Percentiles rank a stretch among this genome's conserved stretches.
These are phyloP conservation scores for Lophius americanus DNA, from an alignment of 2,797 vertebrate species.

Conservation along the genomic window DNA sequence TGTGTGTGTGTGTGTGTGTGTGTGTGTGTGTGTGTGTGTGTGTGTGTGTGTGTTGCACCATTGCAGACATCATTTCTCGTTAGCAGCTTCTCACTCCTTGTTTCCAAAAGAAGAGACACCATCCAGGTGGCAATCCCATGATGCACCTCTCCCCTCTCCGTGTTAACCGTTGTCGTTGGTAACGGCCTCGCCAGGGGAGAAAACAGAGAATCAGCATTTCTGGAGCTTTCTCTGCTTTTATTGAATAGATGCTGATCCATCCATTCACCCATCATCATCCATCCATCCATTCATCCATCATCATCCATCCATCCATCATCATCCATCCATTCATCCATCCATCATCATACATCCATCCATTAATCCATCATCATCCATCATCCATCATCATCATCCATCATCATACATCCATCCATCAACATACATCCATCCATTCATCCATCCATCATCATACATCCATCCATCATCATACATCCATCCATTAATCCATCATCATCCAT, in stretches of 20 bases:
- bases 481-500: too few species aligned
- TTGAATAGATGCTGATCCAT: not conserved
- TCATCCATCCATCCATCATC: too few species aligned
- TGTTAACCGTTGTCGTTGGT: constrained; percentile 46
- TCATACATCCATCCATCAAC: too few species aligned
- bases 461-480: too few species aligned
- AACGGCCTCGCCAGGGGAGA: constrained; percentile 45
- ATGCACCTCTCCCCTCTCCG: constrained; percentile 69
- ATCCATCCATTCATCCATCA: too few species aligned
- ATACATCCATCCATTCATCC: too few species aligned
- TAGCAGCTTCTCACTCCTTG: constrained; percentile 80
- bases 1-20: constrained; percentile 4
- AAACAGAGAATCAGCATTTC: constrained; percentile 24
- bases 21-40: too few species aligned
- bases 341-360: too few species aligned
- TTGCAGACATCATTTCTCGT: constrained; percentile 81
- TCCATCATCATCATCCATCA: too few species aligned
- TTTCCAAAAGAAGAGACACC: constrained; percentile 76
- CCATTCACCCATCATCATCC: not conserved
- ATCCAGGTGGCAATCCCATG: constrained; percentile 77
- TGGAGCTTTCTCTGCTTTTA: not conserved
- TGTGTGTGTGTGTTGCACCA: constrained; percentile 78
- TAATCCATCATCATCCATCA: too few species aligned
- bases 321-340: too few species aligned
- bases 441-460: too few species aligned